Percentiles rank a stretch among this genome's conserved stretches.
phyloP scores from a whole-genome alignment of 2,113 vertebrate genomes.

The Pitta sordida region DNA sequence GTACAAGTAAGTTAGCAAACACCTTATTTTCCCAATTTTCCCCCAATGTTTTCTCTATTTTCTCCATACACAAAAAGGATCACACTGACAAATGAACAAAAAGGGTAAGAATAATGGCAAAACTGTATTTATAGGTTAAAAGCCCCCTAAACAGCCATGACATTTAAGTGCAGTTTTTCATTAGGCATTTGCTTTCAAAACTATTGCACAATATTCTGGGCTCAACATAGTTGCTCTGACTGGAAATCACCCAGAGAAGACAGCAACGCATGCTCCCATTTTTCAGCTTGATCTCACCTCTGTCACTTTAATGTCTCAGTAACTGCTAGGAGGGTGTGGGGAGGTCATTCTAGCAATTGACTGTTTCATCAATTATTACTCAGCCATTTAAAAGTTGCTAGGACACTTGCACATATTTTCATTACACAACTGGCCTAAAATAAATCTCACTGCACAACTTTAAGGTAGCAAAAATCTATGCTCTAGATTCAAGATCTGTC shows the following conservation, averaged over 20 bases:
- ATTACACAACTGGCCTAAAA: not conserved
- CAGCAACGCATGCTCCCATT: not conserved
- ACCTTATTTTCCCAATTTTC: not conserved
- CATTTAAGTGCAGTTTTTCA: not conserved
- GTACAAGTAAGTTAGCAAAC: not conserved
- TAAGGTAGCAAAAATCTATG: not conserved
- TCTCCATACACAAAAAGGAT: not conserved
- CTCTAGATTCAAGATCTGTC: not conserved
- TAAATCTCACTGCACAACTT: not conserved
- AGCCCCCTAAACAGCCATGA: not conserved
- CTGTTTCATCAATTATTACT: constrained; percentile 51
- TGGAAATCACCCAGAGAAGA: not conserved
- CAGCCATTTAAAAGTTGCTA: constrained; percentile 9
- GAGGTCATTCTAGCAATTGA: constrained; percentile 29
- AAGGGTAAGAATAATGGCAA: not conserved
- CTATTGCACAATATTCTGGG: not conserved
- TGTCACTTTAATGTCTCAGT: not conserved
- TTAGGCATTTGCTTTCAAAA: not conserved
- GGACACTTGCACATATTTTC: constrained; percentile 8
- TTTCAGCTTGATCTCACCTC: not conserved
- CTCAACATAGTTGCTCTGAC: not conserved
- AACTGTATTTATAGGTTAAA: not conserved
- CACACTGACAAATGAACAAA: not conserved
- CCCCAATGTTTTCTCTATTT: not conserved
- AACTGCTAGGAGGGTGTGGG: not conserved